Base-by-base conservation (phyloP, 2,888 invertebrate species). In the Drosophila macrospina region DNA sequence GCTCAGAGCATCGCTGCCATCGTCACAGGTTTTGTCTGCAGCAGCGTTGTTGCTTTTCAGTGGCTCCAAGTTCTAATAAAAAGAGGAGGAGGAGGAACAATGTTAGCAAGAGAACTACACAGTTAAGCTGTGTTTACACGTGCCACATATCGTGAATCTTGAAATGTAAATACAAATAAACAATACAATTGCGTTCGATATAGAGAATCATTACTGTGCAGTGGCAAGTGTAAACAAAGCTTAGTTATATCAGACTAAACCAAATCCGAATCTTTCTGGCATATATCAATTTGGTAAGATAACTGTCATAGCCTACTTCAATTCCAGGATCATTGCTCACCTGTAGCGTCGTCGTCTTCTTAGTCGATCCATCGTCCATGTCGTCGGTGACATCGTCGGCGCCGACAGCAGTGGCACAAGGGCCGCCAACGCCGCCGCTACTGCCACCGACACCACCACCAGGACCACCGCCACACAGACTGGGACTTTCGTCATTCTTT, bases 401-500 rank as follows among this genome's bases (percentile, higher is more conserved):
- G 74, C 59, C 78, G 73, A 55, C 76, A 69, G 67, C 78, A 13
- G 47, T 47, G 26, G 66, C 48, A 47, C 32, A 54, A 30, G 66
- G 59, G 32, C 52, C 66, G 60, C 47, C 54, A 50, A 66, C 45
- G 61, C 57, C 66, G 30, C 10, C 61, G 48, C 61, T 60, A 30
- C 63, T 66, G 76, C 61, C 66, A 57, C 68, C 64, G 79, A 65
- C 64, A 55, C 69, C 50, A 59, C 69, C 70, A 66, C 74, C 68
- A 45, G 59, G 48, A 52, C 59, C 67, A 62, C 60, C 80, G 74
- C 63, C 80, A 70, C 85, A 86, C 73, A 84, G 70, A 80, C 81
- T 83, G 47, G 85, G 83, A 83, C 78, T 89, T 64, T 88, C 80
- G 68, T 81, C 78, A 74, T 85, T 89, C 69, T 80, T 89, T 60